A percentile compares a stretch with the other conserved stretches of the same genome.
Evolutionary conservation across 2,888 invertebrate species (phyloP).

Genomic region (Nipponacmea schrenckii): DNA sequence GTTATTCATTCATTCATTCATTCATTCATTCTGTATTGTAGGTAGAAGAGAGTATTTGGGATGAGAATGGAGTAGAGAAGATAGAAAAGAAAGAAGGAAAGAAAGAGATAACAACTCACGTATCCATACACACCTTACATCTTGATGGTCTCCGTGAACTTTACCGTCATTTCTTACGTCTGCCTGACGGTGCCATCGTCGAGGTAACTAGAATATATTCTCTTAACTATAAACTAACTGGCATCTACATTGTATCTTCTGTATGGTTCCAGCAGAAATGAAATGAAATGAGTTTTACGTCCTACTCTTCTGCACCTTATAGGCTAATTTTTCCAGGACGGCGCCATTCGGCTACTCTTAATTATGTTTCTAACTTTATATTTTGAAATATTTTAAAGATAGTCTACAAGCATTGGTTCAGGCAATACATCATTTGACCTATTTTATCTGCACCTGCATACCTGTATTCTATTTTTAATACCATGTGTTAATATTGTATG

Average conservation of each 20-base stretch:
- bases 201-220: constrained; percentile 47
- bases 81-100: constrained; percentile 28
- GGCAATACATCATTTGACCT: too few relatives aligned
- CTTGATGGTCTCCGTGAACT: constrained; percentile 64
- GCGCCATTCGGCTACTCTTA: too few relatives aligned
- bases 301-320: too few relatives aligned
- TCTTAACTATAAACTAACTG: not conserved
- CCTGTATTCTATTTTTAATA: too few relatives aligned
- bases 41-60: constrained; percentile 60
- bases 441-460: too few relatives aligned
- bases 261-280: not conserved
- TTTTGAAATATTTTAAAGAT: too few relatives aligned
- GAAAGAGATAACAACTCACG: constrained; percentile 63
- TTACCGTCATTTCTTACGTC: constrained; percentile 62
- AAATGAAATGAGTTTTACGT: too few relatives aligned
- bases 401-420: too few relatives aligned
- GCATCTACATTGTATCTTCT: not conserved
- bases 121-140: constrained; percentile 64
- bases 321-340: too few relatives aligned
- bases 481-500: too few relatives aligned
- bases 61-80: constrained; percentile 48
- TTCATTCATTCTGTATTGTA: constrained; percentile 19
- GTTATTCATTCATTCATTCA: too few relatives aligned
- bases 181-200: constrained; percentile 64
- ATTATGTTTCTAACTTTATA: too few relatives aligned